Conservation (phyloP, 2,888 invertebrate species). For the Andricus quercusramuli region DNA sequence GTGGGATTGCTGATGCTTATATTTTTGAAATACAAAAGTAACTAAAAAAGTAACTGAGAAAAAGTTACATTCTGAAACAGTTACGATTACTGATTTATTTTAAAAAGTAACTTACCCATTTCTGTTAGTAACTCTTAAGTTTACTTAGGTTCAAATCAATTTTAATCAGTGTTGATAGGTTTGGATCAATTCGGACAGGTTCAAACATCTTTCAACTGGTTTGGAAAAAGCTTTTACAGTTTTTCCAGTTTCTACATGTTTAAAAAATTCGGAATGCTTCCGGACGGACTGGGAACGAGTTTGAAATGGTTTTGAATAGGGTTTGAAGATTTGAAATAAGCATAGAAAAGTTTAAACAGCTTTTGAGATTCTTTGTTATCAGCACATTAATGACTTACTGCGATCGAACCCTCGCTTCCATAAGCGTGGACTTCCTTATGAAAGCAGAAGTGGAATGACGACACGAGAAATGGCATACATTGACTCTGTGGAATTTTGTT, state of each 20-base stretch:
- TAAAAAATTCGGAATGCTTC: not conserved
- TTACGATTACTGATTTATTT: no score
- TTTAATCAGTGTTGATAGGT: no score
- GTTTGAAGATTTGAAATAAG: not conserved
- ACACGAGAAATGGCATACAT: slow-evolving; percentile 69
- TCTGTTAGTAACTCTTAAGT: not conserved
- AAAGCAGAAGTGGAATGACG: slow-evolving; percentile 59
- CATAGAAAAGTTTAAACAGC: not conserved
- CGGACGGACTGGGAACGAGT: not conserved
- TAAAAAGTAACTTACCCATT: no score
- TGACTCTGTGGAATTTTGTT: slow-evolving; percentile 25
- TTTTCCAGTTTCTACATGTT: no score
- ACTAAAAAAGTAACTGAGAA: no score
- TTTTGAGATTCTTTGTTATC: not conserved
- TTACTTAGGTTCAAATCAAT: no score
- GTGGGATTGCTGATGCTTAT: no score
- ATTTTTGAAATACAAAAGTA: no score
- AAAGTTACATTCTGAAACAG: no score
- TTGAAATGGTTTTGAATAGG: not conserved
- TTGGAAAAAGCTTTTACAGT: no score
- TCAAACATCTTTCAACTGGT: no score
- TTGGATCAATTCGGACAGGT: no score
- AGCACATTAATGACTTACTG: slow-evolving; percentile 8
- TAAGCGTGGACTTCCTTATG: slow-evolving; percentile 10
- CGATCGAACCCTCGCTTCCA: not conserved